Percentiles rank a stretch among this genome's conserved stretches.
These are phyloP conservation scores for Daubentonia madagascariensis DNA, from an alignment of 2,113 vertebrate species.

Conservation along the genomic window DNA sequence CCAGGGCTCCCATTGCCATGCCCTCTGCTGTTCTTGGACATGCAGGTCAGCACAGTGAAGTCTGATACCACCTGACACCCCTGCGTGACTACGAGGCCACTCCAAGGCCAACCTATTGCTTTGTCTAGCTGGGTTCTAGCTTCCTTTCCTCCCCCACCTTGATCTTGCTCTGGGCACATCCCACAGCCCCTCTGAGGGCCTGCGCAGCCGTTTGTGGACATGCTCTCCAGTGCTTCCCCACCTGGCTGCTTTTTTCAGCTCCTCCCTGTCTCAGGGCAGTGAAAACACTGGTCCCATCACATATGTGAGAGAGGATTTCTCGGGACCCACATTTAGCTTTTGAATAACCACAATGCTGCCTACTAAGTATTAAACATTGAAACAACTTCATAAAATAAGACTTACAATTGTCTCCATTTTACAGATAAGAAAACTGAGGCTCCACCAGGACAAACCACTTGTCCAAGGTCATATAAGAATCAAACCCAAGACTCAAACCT, in stretches of 20 bases:
- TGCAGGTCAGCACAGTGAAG: not conserved
- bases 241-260: not conserved
- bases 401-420: not conserved
- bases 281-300: not conserved
- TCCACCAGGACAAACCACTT: not conserved
- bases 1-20: too few relatives aligned
- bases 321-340: not conserved
- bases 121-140: too few relatives aligned
- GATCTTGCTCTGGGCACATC: not conserved
- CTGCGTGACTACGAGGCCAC: not conserved
- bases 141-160: not conserved
- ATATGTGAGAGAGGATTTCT: not conserved
- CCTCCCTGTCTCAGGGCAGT: not conserved
- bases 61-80: fast-evolving
- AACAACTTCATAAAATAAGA: not conserved
- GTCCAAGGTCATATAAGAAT: not conserved
- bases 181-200: fast-evolving
- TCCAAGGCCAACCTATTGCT: not conserved
- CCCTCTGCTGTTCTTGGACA: not conserved
- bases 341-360: not conserved
- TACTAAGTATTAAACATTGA: not conserved
- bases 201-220: not conserved
- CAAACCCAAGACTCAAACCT: not conserved
- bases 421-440: not conserved
- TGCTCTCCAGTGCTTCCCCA: fast-evolving